Evolutionary conservation across 2,113 vertebrate species (phyloP).

Genomic region (Melanerpes formicivorus): DNA sequence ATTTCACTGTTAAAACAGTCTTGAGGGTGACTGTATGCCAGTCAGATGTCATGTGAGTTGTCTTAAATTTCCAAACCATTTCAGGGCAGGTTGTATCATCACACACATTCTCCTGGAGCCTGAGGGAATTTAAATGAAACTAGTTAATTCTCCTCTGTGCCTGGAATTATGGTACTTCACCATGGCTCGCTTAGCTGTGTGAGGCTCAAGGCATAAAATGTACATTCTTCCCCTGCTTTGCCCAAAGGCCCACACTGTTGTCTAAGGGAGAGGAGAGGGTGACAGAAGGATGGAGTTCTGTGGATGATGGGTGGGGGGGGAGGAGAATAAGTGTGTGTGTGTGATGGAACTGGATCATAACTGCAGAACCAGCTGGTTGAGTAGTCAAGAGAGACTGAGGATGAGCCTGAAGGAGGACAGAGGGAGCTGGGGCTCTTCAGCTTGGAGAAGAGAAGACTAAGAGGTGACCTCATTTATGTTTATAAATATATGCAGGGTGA

Average conservation of each 20-base stretch:
- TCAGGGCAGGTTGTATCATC: neutral
- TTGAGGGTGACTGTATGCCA: neutral
- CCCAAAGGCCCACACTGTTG: neutral
- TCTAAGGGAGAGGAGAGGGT: neutral
- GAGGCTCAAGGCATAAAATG: rapidly evolving
- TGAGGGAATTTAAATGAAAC: neutral
- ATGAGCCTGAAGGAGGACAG: too few species aligned
- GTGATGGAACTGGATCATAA: neutral
- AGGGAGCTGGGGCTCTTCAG: too few species aligned
- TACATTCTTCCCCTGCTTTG: neutral
- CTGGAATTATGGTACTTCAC: neutral
- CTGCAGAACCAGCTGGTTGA: neutral
- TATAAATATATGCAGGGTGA: too few species aligned
- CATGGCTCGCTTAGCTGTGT: rapidly evolving
- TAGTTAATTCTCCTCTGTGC: neutral
- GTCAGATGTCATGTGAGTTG: neutral
- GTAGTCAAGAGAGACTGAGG: rapidly evolving
- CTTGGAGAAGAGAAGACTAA: too few species aligned
- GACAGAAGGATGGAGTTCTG: neutral
- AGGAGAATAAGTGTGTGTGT: neutral
- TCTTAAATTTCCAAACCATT: neutral
- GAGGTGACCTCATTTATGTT: too few species aligned
- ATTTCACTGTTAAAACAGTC: neutral
- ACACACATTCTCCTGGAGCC: neutral
- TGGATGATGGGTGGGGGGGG: neutral